These are phyloP conservation scores for Sebastes schlegelii DNA, from an alignment of 2,113 vertebrate genomes.

Conservation along the genomic window DNA sequence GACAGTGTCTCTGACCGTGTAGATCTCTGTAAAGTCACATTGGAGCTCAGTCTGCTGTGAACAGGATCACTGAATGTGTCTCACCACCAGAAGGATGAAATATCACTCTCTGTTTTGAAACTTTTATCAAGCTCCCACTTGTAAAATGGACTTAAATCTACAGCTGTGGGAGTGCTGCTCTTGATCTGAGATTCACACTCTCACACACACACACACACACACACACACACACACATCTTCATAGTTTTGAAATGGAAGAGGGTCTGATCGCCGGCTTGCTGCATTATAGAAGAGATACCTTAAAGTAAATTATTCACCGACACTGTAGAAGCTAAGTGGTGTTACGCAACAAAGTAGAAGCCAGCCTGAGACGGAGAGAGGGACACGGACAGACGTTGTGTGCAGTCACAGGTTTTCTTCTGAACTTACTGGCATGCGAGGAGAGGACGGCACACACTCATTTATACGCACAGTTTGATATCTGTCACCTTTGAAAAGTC, in stretches of 20 bases:
- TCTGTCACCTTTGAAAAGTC: conserved; percentile 18
- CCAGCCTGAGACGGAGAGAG: conserved; percentile 25
- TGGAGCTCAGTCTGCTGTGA: not conserved
- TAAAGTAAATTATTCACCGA: conserved; percentile 80
- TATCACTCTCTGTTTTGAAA: conserved; percentile 51
- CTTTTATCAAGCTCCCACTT: conserved; percentile 44
- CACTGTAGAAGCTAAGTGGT: conserved; percentile 68
- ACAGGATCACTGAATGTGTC: conserved; percentile 5
- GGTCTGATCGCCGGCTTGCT: conserved; percentile 54
- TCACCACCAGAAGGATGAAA: conserved; percentile 32
- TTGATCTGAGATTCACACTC: conserved; percentile 19
- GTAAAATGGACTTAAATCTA: conserved; percentile 43
- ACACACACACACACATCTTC: conserved; percentile 22
- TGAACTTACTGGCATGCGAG: conserved; percentile 22
- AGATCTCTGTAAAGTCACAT: conserved; percentile 1
- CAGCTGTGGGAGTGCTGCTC: conserved; percentile 52
- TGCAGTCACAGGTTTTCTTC: conserved; percentile 36
- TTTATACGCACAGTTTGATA: not conserved
- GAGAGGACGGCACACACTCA: conserved; percentile 2
- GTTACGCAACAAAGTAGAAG: conserved; percentile 60
- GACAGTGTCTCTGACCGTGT: not conserved
- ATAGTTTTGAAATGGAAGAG: conserved; percentile 51
- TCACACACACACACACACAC: conserved; percentile 6
- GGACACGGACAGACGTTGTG: conserved; percentile 29
- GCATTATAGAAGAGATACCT: conserved; percentile 76